Base-by-base conservation (phyloP, 1,140 invertebrate genomes). In the Brachystomella parvula region DNA sequence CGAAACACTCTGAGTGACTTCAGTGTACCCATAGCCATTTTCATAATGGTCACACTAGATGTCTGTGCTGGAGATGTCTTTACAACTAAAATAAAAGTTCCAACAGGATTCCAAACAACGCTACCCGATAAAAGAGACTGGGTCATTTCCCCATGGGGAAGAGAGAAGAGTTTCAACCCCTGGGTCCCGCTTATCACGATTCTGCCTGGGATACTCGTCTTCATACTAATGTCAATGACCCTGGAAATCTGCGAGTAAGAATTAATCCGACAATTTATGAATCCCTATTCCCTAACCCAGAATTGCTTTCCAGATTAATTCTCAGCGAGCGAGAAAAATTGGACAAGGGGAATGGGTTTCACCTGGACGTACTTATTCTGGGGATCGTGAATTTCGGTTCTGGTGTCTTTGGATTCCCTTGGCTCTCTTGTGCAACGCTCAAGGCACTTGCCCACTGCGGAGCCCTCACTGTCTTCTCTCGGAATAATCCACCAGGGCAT, bases 221-320 rank as follows among this genome's bases (percentile, higher is more conserved):
- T 96, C 75, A 95, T 97, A 72, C 84, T 98, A n/a, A 83, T 97
- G 15, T 97, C 96, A 77, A 92, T 98, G 86, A 94, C 97, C 78
- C 94, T 91, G 0, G 92, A 96, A 76, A 96, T 98, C 71, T 92
- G 91, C 49, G 92, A 96, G 89, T 90, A 83, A 86, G 87, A 80
- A 3, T n/a, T n/a, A 28, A 2, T 49, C 3, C 9, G 17, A 53
- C 47, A n/a, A 28, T 30, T 2, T 56, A 19, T 64, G 32, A 17
- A 64, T 3, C 9, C n/a, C 9, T 29, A 2, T 24, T 21, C 15
- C n/a, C 12, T 33, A 29, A 64, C 15, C 35, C n/a, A 21, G n/a
- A 31, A 65, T 17, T n/a, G 3, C 17, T 53, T 47, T 39, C 2
- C 78, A 92, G 89, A 77, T 81, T 96, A 72, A 94, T 97, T 71